A percentile compares a stretch with the other conserved stretches of the same genome.
These are phyloP conservation scores for Goniozus legneri DNA, from an alignment of 1,140 invertebrate genomes.

Conservation along the genomic window DNA sequence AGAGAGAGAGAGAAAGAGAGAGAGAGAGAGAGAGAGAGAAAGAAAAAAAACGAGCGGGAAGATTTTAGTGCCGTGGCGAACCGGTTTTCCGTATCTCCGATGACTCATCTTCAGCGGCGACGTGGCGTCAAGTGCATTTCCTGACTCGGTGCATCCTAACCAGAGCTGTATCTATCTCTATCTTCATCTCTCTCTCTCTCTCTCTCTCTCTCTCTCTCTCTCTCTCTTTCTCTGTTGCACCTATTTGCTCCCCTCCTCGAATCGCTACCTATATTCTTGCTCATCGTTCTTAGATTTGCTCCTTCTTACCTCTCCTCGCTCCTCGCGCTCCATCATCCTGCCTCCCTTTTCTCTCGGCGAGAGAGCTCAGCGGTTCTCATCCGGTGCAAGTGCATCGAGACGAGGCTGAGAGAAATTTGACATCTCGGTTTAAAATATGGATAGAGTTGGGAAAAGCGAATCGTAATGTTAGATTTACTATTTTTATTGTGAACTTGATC, in stretches of 20 bases:
- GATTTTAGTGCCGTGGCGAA: conserved; percentile 32
- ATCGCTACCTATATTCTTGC: conserved; percentile 1
- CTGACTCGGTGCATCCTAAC: conserved; percentile 39
- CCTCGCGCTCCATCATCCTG: conserved; percentile 5
- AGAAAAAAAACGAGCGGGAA: conserved; percentile 11
- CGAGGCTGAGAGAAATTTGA: too few relatives aligned
- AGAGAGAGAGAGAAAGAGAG: conserved; percentile 7
- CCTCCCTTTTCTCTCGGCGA: conserved; percentile 11
- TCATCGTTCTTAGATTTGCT: conserved; percentile 1
- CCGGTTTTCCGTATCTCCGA: conserved; percentile 52
- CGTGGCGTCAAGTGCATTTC: conserved; percentile 53
- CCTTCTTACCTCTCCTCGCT: not conserved
- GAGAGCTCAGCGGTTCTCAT: conserved; percentile 28
- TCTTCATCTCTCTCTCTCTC: conserved; percentile 3
- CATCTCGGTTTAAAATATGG: too few relatives aligned
- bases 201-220: conserved; percentile 1
- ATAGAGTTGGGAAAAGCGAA: not conserved
- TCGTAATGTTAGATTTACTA: too few relatives aligned
- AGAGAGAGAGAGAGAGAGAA: conserved; percentile 8
- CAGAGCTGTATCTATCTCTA: conserved; percentile 21
- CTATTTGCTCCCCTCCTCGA: too few relatives aligned
- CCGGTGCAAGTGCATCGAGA: too few relatives aligned
- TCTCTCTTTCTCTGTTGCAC: not conserved
- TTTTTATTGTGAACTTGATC: too few relatives aligned
- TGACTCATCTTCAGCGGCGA: conserved; percentile 44